Conservation (phyloP, 2,797 vertebrate genomes). For the Ceyx erithaca region DNA sequence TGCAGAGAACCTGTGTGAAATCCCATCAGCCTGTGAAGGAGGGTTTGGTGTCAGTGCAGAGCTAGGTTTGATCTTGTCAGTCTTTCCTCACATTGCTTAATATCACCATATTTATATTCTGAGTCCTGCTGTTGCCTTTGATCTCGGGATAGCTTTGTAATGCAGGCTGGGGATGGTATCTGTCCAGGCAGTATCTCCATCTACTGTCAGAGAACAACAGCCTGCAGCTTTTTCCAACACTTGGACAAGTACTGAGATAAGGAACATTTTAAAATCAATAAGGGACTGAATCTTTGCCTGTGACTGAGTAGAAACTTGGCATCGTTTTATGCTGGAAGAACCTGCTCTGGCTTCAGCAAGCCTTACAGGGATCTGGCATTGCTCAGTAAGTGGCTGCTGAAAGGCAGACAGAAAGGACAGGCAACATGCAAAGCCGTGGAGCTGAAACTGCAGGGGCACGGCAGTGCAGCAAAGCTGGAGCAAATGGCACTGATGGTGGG, state of each 20-base stretch:
- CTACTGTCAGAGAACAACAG: background rate
- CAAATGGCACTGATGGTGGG: background rate
- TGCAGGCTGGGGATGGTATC: background rate
- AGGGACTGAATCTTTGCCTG: background rate
- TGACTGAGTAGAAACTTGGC: background rate
- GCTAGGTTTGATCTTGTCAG: background rate
- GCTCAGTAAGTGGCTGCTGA: background rate
- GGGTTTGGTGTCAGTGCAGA: fast-evolving
- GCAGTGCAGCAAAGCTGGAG: background rate
- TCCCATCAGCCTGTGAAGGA: background rate
- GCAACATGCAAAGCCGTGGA: background rate
- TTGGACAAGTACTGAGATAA: slow-evolving; percentile 6
- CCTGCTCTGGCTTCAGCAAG: background rate
- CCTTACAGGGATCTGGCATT: background rate
- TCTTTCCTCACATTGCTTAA: slow-evolving; percentile 26
- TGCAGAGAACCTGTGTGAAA: background rate
- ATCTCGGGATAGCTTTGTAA: background rate
- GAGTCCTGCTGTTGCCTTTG: slow-evolving; percentile 4
- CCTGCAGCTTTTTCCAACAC: background rate
- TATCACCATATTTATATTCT: slow-evolving; percentile 2
- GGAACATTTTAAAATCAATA: background rate
- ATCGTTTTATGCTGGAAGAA: background rate
- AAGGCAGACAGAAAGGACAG: background rate
- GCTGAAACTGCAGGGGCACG: fast-evolving
- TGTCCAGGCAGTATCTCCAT: background rate